Conservation (phyloP, 2,888 invertebrate genomes). For the Julus scandinavius region DNA sequence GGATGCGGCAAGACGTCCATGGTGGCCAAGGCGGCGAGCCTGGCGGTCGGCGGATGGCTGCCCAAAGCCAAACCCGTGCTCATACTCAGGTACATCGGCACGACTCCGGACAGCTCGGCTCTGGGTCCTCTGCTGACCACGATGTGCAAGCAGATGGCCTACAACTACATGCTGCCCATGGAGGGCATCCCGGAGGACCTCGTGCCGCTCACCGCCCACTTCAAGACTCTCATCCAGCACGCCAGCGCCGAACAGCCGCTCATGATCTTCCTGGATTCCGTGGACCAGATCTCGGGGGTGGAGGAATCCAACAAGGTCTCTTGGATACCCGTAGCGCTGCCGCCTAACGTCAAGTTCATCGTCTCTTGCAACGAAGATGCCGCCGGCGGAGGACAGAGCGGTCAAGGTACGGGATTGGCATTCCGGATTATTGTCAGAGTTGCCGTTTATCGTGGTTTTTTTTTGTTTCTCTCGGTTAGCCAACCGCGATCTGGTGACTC, state of each 20-base stretch:
- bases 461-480: constrained; percentile 70
- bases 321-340: constrained; percentile 68
- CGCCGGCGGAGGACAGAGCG: neutral
- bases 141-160: constrained; percentile 94
- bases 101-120: constrained; percentile 96
- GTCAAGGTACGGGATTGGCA: neutral
- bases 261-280: constrained; percentile 91
- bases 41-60: constrained; percentile 69
- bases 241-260: constrained; percentile 86
- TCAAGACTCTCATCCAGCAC: constrained; percentile 89
- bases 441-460: no score
- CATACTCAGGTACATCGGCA: constrained; percentile 92
- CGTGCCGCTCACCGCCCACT: constrained; percentile 94
- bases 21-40: constrained; percentile 88
- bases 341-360: constrained; percentile 87
- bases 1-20: constrained; percentile 98
- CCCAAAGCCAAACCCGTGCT: constrained; percentile 78
- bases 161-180: constrained; percentile 89
- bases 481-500: constrained; percentile 85
- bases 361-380: constrained; percentile 89
- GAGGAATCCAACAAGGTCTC: constrained; percentile 86
- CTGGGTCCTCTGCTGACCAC: constrained; percentile 93
- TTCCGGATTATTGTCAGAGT: no score
- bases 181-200: constrained; percentile 96
- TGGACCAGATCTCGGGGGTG: constrained; percentile 94